Evolutionary conservation across 2,113 vertebrate genomes (phyloP).

Genomic region (Forbesichthys papilliferus): DNA sequence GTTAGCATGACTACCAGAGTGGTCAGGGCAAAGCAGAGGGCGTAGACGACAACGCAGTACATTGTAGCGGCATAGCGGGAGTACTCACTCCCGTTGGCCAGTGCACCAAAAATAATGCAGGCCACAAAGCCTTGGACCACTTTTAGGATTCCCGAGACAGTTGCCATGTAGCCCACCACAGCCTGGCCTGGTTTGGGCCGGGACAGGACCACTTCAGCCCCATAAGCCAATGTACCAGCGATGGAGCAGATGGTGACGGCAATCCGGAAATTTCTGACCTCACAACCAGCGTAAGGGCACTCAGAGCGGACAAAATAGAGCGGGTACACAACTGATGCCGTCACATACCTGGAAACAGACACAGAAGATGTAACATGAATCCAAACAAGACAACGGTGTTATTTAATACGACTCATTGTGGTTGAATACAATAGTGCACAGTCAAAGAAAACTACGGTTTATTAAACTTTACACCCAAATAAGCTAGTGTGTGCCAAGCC

Average conservation of each 20-base stretch:
- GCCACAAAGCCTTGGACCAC: conserved; percentile 90
- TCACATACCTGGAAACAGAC: conserved; percentile 68
- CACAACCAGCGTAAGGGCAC: conserved; percentile 81
- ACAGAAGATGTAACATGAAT: neutral
- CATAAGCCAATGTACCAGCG: conserved; percentile 77
- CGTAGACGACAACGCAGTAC: conserved; percentile 88
- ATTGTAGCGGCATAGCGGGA: conserved; percentile 78
- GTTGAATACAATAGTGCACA: neutral
- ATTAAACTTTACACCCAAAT: neutral
- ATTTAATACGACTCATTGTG: neutral
- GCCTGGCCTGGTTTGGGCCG: conserved; percentile 82
- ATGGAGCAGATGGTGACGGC: conserved; percentile 85
- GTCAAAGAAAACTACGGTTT: neutral
- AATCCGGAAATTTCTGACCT: conserved; percentile 83
- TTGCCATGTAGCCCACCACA: conserved; percentile 90
- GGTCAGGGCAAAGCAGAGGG: conserved; percentile 83
- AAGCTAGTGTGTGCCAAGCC: conserved; percentile 10
- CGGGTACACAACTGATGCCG: conserved; percentile 85
- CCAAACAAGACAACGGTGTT: neutral
- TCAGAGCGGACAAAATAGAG: conserved; percentile 80
- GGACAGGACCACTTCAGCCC: conserved; percentile 81
- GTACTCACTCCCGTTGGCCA: conserved; percentile 83
- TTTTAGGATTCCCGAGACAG: conserved; percentile 87
- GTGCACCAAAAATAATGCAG: conserved; percentile 87
- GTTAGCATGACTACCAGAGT: conserved; percentile 82